These are phyloP conservation scores for Condylura cristata DNA, from an alignment of 2,113 vertebrate species.

Conservation along the genomic window DNA sequence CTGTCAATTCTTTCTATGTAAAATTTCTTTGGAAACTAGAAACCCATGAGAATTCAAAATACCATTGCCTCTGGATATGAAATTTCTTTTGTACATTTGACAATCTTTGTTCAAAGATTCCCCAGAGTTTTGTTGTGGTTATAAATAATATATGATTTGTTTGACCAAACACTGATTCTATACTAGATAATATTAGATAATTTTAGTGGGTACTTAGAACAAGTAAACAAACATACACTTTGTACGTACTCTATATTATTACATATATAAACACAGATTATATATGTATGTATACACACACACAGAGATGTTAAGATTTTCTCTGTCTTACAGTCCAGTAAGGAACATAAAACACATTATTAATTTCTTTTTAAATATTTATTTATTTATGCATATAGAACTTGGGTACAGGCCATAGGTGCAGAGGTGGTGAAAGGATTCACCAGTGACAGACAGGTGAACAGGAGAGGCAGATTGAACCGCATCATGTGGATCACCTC, in stretches of 20 bases:
- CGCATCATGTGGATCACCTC: too few species aligned
- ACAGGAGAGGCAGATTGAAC: too few species aligned
- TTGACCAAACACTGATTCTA: neutral
- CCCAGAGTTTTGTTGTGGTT: neutral
- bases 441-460: too few species aligned
- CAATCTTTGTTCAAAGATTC: neutral
- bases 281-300: neutral
- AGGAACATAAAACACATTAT: neutral
- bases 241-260: neutral
- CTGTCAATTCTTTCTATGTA: neutral
- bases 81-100: neutral
- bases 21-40: neutral
- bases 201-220: neutral
- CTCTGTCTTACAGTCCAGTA: neutral
- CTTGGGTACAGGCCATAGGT: too few species aligned
- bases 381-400: too few species aligned
- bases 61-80: neutral
- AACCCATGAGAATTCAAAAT: neutral
- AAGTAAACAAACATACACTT: neutral
- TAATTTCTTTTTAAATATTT: too few species aligned
- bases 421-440: too few species aligned
- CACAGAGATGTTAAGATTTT: neutral
- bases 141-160: neutral
- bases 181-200: neutral
- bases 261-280: neutral